Evolutionary conservation across 1,140 invertebrate species (phyloP), one percentile per base, ranked within the genome.

Genomic region (Acyrthosiphon pisum): DNA sequence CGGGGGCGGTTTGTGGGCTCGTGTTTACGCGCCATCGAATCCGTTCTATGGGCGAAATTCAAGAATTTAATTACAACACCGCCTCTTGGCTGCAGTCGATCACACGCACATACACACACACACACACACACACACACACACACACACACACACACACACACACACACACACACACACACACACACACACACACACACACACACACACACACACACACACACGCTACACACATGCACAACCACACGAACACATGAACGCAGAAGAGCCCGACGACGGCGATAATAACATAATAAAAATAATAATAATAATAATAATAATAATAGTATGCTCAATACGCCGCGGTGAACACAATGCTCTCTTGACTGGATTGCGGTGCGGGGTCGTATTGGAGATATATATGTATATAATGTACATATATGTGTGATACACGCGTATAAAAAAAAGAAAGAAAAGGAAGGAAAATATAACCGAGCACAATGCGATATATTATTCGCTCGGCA

Each of bases 401-500:
- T 35, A n/a, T 76, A 11, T 76, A 11, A 37, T 83, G 41, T 41
- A 41, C 41, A 41, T 41, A 41, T 84, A 84, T 48, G 48, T 44
- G 84, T 48, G 84, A 87, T 87, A 48, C 86, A 87, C 30, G 6
- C 30, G 46, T 44, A 44, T 35, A 35, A 44, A 41, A 41, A 30
- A 41, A 86, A 86, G 7, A 88, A 53, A 88, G 7, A 88, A 50
- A 88, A 50, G 46, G 46, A 50, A 35, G 44, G 41, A 50, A 88
- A 50, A 84, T 84, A 84, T 84, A 84, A 84, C 30, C n/a, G 46
- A n/a, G 46, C 23, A 87, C 86, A 87, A 87, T 87, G 86, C 41
- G 20, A 50, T 50, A 89, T 89, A 89, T 53, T 89, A 89, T 89
- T 89, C 87, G 87, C 20, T 89, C n/a, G 87, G 87, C 30, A 89